These are phyloP conservation scores for Caenorhabditis zanzibari DNA, from an alignment of 2,888 invertebrate genomes.

Conservation along the genomic window DNA sequence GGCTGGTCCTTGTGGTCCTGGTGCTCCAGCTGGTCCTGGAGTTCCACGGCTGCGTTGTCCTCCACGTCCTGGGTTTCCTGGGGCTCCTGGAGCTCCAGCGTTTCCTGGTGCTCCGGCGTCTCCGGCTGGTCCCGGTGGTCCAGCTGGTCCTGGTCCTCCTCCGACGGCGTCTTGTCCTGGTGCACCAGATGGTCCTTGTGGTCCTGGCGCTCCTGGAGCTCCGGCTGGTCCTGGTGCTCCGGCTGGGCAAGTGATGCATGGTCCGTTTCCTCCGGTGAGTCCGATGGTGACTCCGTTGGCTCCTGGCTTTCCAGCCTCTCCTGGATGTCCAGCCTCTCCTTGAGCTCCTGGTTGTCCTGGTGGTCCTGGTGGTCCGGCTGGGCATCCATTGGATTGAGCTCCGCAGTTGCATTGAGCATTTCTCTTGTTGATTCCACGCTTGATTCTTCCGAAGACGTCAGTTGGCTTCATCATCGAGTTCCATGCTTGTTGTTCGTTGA, in stretches of 20 bases:
- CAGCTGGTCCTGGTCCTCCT: conserved; percentile 66
- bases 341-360: conserved; percentile 63
- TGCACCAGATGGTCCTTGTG: conserved; percentile 69
- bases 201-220: conserved; percentile 64
- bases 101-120: conserved; percentile 68
- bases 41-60: conserved; percentile 54
- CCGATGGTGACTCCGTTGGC: conserved; percentile 70
- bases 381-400: conserved; percentile 57
- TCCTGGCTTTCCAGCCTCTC: conserved; percentile 73
- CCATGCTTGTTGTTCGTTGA: conserved; percentile 68
- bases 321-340: conserved; percentile 64
- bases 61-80: conserved; percentile 56
- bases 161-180: conserved; percentile 65
- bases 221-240: conserved; percentile 66
- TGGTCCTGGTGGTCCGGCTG: conserved; percentile 73
- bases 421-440: conserved; percentile 67
- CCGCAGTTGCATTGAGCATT: conserved; percentile 64
- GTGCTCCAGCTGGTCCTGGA: conserved; percentile 66
- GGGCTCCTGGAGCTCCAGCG: conserved; percentile 64
- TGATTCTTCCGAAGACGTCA: conserved; percentile 60
- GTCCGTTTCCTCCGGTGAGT: conserved; percentile 61
- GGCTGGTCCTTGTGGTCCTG: conserved; percentile 67
- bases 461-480: conserved; percentile 61
- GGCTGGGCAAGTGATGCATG: conserved; percentile 63
- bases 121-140: conserved; percentile 72